These are phyloP conservation scores for Drosophila fungiperda DNA, from an alignment of 2,888 invertebrate genomes.

Conservation along the genomic window DNA sequence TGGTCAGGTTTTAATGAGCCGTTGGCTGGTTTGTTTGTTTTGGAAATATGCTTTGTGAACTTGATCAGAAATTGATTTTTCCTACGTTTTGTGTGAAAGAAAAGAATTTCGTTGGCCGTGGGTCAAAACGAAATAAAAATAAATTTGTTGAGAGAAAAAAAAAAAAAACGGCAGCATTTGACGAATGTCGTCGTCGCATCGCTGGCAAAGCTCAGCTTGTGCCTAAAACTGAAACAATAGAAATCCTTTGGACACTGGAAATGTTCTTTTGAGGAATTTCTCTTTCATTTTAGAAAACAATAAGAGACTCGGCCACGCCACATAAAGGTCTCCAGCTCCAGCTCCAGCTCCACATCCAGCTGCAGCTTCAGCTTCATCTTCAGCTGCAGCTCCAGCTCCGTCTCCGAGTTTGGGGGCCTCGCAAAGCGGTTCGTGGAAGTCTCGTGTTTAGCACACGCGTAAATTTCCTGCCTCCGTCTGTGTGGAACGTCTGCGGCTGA, in stretches of 20 bases:
- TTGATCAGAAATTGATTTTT: conserved; percentile 37
- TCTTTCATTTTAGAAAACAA: conserved; percentile 73
- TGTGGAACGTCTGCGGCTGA: conserved; percentile 13
- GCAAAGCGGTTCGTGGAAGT: conserved; percentile 83
- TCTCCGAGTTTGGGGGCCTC: conserved; percentile 13
- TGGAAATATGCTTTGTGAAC: conserved; percentile 35
- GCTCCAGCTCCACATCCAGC: neutral
- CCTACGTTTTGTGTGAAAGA: conserved; percentile 31
- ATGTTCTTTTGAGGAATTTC: conserved; percentile 67
- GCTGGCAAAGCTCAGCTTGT: conserved; percentile 1
- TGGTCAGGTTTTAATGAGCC: conserved; percentile 76
- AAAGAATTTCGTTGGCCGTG: conserved; percentile 62
- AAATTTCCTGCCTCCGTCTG: conserved; percentile 77
- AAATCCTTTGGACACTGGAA: conserved; percentile 75
- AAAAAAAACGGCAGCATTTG: conserved; percentile 39
- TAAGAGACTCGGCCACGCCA: conserved; percentile 65
- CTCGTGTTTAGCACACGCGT: conserved; percentile 85
- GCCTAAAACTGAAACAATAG: conserved; percentile 66
- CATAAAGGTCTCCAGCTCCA: conserved; percentile 37
- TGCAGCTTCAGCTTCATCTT: too few relatives aligned
- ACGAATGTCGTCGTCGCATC: conserved; percentile 48
- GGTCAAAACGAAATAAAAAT: conserved; percentile 16
- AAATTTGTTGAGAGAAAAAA: conserved; percentile 2
- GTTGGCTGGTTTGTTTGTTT: conserved; percentile 49
- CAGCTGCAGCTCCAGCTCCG: neutral